These are phyloP conservation scores for Florisuga fusca DNA, from an alignment of 2,797 vertebrate genomes.

Conservation along the genomic window DNA sequence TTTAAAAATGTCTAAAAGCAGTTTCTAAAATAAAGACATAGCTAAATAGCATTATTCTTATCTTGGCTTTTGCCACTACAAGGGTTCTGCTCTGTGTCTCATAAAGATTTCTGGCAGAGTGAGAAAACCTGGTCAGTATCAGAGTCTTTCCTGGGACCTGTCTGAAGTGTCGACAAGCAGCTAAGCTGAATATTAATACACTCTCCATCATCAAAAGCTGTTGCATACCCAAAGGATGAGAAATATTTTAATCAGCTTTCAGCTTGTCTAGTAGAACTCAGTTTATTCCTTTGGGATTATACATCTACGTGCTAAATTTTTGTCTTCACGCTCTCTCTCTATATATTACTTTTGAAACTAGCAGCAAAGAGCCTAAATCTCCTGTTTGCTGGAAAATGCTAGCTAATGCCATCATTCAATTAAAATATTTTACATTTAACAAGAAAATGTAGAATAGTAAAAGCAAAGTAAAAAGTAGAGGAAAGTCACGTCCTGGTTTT, in stretches of 20 bases:
- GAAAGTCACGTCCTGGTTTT: neutral
- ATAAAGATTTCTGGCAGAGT: conserved; percentile 75
- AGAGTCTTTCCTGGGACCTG: conserved; percentile 77
- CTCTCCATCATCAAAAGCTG: conserved; percentile 82
- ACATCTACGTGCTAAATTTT: conserved; percentile 70
- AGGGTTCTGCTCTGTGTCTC: conserved; percentile 69
- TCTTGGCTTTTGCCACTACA: conserved; percentile 55
- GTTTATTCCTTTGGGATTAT: conserved; percentile 76
- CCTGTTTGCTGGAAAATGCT: conserved; percentile 41
- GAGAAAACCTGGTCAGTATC: conserved; percentile 80
- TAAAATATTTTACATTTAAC: conserved; percentile 43
- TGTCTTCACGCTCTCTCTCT: neutral
- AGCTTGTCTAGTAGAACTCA: conserved; percentile 78
- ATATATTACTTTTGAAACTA: conserved; percentile 51
- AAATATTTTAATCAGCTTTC: conserved; percentile 85
- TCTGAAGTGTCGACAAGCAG: conserved; percentile 80
- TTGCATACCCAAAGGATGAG: conserved; percentile 83
- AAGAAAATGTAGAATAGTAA: conserved; percentile 22
- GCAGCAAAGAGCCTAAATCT: conserved; percentile 50
- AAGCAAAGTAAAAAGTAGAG: neutral
- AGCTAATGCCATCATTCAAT: conserved; percentile 59
- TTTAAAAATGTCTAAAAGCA: conserved; percentile 34
- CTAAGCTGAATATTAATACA: conserved; percentile 83
- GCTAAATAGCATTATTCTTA: conserved; percentile 55
- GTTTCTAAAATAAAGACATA: conserved; percentile 60